Conservation (phyloP, 2,888 invertebrate genomes). For the Merodon equestris region DNA sequence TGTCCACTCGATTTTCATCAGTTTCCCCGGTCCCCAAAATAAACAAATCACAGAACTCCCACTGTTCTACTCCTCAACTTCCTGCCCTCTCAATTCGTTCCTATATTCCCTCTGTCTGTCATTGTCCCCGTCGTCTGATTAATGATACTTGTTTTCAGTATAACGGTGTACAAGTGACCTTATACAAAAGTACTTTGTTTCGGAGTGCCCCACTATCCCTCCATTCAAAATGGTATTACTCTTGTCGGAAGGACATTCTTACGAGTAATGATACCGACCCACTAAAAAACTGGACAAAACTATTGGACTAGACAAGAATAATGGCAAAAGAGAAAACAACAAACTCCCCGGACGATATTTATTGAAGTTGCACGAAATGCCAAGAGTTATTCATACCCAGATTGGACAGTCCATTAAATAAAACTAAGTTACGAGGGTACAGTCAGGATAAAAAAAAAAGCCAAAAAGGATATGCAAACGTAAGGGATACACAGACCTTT, state of each 20-base stretch:
- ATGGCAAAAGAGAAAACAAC: constrained; percentile 21
- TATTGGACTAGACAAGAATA: not conserved
- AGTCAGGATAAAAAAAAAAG: not conserved
- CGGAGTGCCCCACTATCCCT: not conserved
- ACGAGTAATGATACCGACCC: constrained; percentile 6
- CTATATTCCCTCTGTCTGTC: not conserved
- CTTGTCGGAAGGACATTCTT: constrained; percentile 27
- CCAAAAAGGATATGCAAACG: no score
- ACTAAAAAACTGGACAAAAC: constrained; percentile 36
- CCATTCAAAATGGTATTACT: not conserved
- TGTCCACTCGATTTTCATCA: not conserved
- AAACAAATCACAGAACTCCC: not conserved
- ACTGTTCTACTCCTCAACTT: not conserved
- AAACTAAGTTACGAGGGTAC: constrained; percentile 7
- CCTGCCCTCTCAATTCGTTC: not conserved
- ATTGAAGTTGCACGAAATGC: constrained; percentile 8
- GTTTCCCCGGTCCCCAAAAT: not conserved
- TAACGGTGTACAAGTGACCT: constrained; percentile 10
- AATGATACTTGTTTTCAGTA: constrained; percentile 35
- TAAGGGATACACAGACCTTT: no score
- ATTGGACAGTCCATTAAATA: constrained; percentile 41
- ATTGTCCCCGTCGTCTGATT: constrained; percentile 36
- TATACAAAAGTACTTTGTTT: constrained; percentile 13
- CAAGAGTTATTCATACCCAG: not conserved
- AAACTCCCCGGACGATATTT: constrained; percentile 5